phyloP scores from a whole-genome alignment of 2,888 invertebrate genomes.

The Nasonovia ribisnigri region DNA sequence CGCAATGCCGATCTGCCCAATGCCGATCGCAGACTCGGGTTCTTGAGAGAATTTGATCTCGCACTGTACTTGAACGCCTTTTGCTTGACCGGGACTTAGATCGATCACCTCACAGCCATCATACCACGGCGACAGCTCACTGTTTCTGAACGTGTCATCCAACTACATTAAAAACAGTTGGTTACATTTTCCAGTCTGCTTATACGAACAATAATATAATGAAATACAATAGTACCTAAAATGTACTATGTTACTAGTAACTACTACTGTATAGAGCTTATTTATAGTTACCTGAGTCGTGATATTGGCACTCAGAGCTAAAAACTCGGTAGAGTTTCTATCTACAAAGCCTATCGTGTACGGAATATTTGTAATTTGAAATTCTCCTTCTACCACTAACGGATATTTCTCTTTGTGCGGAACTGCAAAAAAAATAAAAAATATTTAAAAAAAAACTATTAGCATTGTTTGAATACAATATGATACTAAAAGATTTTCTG shows the following conservation, averaged over 20 bases:
- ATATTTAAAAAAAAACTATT: not conserved
- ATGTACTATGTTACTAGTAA: not conserved
- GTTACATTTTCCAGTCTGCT: not conserved
- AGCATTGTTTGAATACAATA: not conserved
- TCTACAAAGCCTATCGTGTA: slow-evolving; percentile 51
- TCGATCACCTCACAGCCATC: slow-evolving; percentile 67
- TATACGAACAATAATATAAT: not conserved
- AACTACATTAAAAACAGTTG: slow-evolving; percentile 66
- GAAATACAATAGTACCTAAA: not conserved
- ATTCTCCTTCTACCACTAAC: slow-evolving; percentile 61
- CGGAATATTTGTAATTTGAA: slow-evolving; percentile 57
- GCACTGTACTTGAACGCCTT: slow-evolving; percentile 67
- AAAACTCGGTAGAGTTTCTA: slow-evolving; percentile 56
- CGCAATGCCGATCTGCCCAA: slow-evolving; percentile 69
- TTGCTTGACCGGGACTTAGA: slow-evolving; percentile 66
- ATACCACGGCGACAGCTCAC: slow-evolving; percentile 68
- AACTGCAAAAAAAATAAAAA: slow-evolving; percentile 27
- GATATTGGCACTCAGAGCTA: slow-evolving; percentile 46
- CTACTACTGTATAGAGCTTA: not conserved
- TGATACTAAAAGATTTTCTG: not conserved
- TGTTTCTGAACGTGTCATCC: slow-evolving; percentile 68
- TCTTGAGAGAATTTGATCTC: slow-evolving; percentile 61
- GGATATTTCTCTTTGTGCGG: slow-evolving; percentile 46
- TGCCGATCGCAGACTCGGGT: slow-evolving; percentile 67
- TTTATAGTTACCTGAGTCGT: slow-evolving; percentile 50